Conservation (phyloP, 2,888 invertebrate species). For the Agrochola litura region DNA sequence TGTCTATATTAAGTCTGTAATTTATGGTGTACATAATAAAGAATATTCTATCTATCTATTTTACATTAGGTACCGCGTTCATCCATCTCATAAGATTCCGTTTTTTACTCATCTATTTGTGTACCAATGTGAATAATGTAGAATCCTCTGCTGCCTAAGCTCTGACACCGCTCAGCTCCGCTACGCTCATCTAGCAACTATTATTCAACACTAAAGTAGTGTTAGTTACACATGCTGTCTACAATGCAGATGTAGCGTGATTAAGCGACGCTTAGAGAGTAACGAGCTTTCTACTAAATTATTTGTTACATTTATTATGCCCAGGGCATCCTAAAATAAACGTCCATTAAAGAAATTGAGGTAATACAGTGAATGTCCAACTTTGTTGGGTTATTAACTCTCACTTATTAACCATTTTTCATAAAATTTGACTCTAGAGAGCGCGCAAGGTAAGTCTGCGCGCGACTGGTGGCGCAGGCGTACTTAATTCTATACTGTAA, state of each 20-base stretch:
- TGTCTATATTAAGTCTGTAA: no score
- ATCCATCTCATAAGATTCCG: background rate
- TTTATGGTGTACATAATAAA: no score
- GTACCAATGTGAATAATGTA: slow-evolving; percentile 7
- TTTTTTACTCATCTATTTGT: background rate
- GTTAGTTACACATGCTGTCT: slow-evolving; percentile 55
- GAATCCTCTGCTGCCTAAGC: background rate
- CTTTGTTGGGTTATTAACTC: background rate
- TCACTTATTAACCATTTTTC: background rate
- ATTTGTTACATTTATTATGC: slow-evolving; percentile 44
- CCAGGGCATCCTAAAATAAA: background rate
- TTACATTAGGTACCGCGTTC: background rate
- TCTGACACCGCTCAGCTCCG: slow-evolving; percentile 1
- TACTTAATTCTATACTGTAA: no score
- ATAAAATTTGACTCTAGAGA: background rate
- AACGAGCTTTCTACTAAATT: slow-evolving; percentile 40
- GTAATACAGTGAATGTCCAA: background rate
- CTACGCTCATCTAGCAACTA: slow-evolving; percentile 30
- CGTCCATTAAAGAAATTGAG: background rate
- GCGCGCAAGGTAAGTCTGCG: no score
- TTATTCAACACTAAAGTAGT: slow-evolving; percentile 28
- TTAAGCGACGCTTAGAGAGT: slow-evolving; percentile 53
- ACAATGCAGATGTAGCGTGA: slow-evolving; percentile 40
- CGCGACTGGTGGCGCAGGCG: no score
- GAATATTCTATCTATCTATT: no score